A percentile compares a stretch with the other conserved stretches of the same genome.
Evolutionary conservation across 2,888 invertebrate species (phyloP).

Genomic region (Cantharis nigra): DNA sequence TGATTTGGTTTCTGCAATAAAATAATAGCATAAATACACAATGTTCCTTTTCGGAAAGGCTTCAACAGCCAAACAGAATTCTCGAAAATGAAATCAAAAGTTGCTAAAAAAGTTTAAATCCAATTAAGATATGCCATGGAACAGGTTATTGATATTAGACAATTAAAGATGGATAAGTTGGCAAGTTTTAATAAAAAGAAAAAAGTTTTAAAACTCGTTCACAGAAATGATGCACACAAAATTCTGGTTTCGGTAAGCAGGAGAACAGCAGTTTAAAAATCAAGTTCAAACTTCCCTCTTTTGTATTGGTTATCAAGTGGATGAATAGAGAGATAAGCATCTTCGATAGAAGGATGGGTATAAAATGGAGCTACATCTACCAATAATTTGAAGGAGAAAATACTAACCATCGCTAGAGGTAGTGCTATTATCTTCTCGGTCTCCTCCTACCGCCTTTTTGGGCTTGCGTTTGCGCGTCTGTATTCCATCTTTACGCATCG

Average conservation of each 20-base stretch:
- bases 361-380: conserved; percentile 1
- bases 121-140: neutral
- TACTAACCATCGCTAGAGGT: conserved; percentile 52
- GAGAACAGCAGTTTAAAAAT: neutral
- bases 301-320: neutral
- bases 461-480: conserved; percentile 95
- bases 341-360: neutral
- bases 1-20: conserved; percentile 49
- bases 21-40: neutral
- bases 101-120: neutral
- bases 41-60: neutral
- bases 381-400: conserved; percentile 15
- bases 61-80: neutral
- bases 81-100: neutral
- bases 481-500: conserved; percentile 96
- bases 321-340: neutral
- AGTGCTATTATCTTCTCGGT: conserved; percentile 49
- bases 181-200: neutral
- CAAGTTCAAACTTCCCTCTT: neutral
- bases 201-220: neutral
- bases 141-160: neutral
- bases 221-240: neutral
- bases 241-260: neutral
- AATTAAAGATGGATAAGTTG: neutral
- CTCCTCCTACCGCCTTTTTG: conserved; percentile 72